phyloP scores from a whole-genome alignment of 1,140 invertebrate species.

The Aphis craccivora region DNA sequence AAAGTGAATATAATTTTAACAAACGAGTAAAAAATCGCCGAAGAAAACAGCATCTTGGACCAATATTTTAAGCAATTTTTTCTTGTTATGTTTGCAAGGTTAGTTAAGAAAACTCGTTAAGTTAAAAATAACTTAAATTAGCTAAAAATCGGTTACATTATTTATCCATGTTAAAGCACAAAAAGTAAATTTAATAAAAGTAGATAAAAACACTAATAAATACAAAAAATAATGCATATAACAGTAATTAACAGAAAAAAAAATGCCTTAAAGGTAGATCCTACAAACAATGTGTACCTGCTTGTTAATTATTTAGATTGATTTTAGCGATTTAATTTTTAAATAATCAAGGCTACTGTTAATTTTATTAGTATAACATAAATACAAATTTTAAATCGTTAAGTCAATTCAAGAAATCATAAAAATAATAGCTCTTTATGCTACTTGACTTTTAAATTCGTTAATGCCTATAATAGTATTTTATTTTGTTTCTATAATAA shows the following conservation, averaged over 20 bases:
- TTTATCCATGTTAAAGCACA: not conserved
- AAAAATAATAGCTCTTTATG: not conserved
- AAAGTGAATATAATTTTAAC: not conserved
- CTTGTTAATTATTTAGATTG: not conserved
- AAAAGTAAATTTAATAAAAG: not conserved
- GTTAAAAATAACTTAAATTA: not conserved
- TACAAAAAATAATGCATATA: not conserved
- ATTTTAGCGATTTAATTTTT: not conserved
- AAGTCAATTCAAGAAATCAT: not conserved
- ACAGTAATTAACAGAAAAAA: not conserved
- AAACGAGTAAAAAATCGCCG: not conserved
- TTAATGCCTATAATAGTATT: too few species aligned
- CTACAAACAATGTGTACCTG: not conserved
- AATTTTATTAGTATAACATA: too few species aligned
- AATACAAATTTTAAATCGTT: too few species aligned
- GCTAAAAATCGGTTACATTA: not conserved
- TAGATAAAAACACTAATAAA: not conserved
- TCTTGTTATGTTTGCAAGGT: not conserved
- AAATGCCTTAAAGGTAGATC: not conserved
- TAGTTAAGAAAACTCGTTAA: not conserved
- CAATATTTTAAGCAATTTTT: not conserved
- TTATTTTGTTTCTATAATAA: too few species aligned
- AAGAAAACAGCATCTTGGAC: not conserved
- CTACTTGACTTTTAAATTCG: not conserved
- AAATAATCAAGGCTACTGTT: too few species aligned